Conservation (phyloP, 2,113 vertebrate genomes). For the Pardalotus punctatus region DNA sequence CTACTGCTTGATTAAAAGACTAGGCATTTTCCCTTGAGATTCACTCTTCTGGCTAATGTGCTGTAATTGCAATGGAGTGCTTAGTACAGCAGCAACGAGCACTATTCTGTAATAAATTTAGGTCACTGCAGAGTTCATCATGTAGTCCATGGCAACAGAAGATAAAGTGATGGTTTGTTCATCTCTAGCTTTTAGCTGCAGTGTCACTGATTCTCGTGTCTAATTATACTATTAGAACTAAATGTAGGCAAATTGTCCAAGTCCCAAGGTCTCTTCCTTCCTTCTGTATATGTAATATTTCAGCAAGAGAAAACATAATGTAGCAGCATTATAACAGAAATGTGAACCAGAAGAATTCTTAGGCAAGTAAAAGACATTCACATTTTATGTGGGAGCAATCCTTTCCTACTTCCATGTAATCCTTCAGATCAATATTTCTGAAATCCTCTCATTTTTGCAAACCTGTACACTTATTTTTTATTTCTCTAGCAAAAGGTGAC, state of each 20-base stretch:
- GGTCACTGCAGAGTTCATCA: slow-evolving; percentile 77
- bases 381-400: neutral
- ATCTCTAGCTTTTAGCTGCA: slow-evolving; percentile 60
- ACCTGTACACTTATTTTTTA: neutral
- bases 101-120: slow-evolving; percentile 73
- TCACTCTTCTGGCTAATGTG: slow-evolving; percentile 68
- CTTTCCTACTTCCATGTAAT: neutral
- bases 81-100: slow-evolving; percentile 30
- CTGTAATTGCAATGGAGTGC: slow-evolving; percentile 74
- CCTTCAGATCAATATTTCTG: neutral
- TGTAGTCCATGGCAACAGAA: slow-evolving; percentile 73
- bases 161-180: slow-evolving; percentile 65
- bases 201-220: slow-evolving; percentile 54
- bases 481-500: neutral
- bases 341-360: neutral
- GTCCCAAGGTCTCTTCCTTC: slow-evolving; percentile 25
- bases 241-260: slow-evolving; percentile 59
- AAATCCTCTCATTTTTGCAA: neutral
- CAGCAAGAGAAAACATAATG: slow-evolving; percentile 3
- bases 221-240: slow-evolving; percentile 69
- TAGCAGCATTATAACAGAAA: neutral
- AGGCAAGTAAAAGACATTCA: neutral
- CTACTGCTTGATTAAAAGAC: slow-evolving; percentile 74
- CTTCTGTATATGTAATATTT: slow-evolving; percentile 7
- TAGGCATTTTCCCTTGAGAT: slow-evolving; percentile 70